Conservation (phyloP, 2,888 invertebrate genomes). For the Phaedon cochleariae region DNA sequence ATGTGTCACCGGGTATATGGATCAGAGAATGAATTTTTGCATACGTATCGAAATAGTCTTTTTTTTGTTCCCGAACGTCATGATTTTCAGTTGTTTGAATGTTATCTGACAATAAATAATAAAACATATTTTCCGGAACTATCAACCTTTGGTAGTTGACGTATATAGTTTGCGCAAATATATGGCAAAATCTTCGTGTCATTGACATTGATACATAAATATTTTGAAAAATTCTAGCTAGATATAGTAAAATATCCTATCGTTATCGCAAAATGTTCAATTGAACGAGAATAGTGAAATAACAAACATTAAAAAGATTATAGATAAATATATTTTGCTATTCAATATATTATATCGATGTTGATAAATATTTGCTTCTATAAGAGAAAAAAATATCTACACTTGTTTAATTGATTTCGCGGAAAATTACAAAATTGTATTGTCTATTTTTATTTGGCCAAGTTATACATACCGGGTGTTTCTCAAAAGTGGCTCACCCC, state of each 20-base stretch:
- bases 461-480: no score
- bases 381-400: no score
- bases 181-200: slow-evolving; percentile 23
- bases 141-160: background rate
- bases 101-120: background rate
- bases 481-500: no score
- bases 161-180: slow-evolving; percentile 22
- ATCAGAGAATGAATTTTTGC: no score
- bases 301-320: slow-evolving; percentile 4
- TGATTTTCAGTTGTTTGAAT: no score
- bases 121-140: background rate
- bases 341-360: background rate
- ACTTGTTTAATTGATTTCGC: no score
- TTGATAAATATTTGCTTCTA: no score
- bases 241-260: background rate
- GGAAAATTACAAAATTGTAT: no score
- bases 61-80: no score
- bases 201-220: slow-evolving; percentile 32
- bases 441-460: no score
- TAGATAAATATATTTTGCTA: background rate
- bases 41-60: no score
- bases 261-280: slow-evolving; percentile 1
- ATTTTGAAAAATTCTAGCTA: slow-evolving; percentile 11
- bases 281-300: background rate
- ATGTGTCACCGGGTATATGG: no score